Base-by-base conservation (phyloP, 2,113 vertebrate genomes). In the Alethe diademata region DNA sequence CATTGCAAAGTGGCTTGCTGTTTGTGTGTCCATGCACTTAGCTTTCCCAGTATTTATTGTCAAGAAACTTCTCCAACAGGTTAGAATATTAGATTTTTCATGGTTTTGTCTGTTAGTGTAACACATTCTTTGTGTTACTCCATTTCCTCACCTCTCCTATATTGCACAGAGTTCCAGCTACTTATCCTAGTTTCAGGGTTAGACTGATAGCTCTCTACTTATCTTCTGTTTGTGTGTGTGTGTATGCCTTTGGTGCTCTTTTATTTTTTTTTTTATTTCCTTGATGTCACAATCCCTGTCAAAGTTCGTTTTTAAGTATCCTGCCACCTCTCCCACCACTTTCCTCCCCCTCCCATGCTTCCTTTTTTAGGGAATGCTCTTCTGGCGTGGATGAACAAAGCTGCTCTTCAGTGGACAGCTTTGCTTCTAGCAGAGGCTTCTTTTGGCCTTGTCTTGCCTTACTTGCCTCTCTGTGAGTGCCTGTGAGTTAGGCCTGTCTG, bases 291-390 rank as follows among this genome's bases (percentile, higher is more conserved):
- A 67, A 2, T 78, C 57, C 14, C 8, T 69, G 20, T 42, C 31
- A 24, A 81, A 93, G 17, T 75, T 86, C 0, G 1, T 50, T 76
- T 86, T 73, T 45, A 56, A 60, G 17, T 78, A 74, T 86, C 18
- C 8, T 5, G 3, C 45, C 28, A 20, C 8, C 6, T 43, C 6
- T 4, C 19, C 33, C 0, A 1, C 12, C 8, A 2, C 8, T 14
- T 36, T 35, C 35, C 14, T 65, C 26, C 11, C 3, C 6, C 11
- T 53, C 58, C 25, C 57, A 4, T 62, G 31, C 6, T 87, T 70
- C 29, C 17, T 45, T 71, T 62, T 62, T 82, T 66, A 62, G 51
- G 64, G 48, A 91, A 14, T 53, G 13, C 42, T 33, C 14, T 79
- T 89, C 31, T 88, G 58, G 22, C 29, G 7, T 47, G 67, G 25